Conservation (phyloP, 2,797 vertebrate genomes). For the Sandelia bainsii region DNA sequence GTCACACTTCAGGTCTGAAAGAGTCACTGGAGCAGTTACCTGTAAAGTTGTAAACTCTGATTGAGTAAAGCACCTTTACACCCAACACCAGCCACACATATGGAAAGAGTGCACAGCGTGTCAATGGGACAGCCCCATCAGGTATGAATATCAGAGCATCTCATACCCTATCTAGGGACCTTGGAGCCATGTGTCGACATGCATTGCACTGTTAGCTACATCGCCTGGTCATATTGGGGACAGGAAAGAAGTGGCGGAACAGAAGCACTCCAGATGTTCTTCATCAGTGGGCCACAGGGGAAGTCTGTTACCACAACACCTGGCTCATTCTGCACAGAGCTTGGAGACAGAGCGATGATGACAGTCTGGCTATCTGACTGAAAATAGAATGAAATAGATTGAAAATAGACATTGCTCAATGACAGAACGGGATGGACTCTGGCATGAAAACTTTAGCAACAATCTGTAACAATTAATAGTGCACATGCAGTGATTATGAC, state of each 20-base stretch:
- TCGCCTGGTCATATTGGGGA: conserved; percentile 87
- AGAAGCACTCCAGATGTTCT: conserved; percentile 88
- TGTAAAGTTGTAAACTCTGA: conserved; percentile 50
- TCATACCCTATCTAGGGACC: conserved; percentile 80
- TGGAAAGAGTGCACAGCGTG: conserved; percentile 71
- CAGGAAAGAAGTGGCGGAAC: conserved; percentile 86
- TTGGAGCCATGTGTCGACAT: conserved; percentile 86
- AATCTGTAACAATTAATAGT: conserved; percentile 43
- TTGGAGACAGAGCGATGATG: conserved; percentile 63
- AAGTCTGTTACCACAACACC: conserved; percentile 85
- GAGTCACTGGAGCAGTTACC: conserved; percentile 34
- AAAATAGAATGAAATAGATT: conserved; percentile 27
- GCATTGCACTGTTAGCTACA: conserved; percentile 85
- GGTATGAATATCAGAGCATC: conserved; percentile 77
- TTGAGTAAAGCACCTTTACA: conserved; percentile 58
- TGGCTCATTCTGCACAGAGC: conserved; percentile 79
- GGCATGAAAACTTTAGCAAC: conserved; percentile 56
- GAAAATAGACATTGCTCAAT: conserved; percentile 19
- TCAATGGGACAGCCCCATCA: conserved; percentile 77
- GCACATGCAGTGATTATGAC: conserved; percentile 9
- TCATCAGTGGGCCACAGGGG: conserved; percentile 87
- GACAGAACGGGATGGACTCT: conserved; percentile 36
- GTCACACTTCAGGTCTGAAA: conserved; percentile 28
- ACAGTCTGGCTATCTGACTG: conserved; percentile 72
- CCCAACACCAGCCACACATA: conserved; percentile 74